These are phyloP conservation scores for Onychomys torridus DNA, from an alignment of 2,797 vertebrate species.

Conservation along the genomic window DNA sequence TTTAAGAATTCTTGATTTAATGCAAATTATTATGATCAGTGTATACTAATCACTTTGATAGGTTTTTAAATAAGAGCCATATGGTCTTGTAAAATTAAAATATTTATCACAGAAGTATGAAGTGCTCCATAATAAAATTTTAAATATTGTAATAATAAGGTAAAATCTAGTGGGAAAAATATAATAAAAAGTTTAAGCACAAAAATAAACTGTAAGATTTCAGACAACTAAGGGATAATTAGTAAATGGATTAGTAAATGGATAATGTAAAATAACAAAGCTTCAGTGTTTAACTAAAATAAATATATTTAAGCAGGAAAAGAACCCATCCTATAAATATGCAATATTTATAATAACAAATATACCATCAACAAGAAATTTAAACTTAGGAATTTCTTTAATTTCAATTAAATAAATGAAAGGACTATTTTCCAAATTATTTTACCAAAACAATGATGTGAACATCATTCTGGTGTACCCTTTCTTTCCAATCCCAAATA, in stretches of 20 bases:
- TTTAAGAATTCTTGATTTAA: constrained; percentile 49
- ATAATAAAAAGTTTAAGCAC: constrained; percentile 17
- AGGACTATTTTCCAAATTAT: constrained; percentile 34
- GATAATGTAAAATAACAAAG: not conserved
- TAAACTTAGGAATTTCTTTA: not conserved
- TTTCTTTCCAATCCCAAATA: constrained; percentile 3
- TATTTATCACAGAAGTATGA: constrained; percentile 41
- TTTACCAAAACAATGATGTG: not conserved
- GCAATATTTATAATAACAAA: constrained; percentile 38
- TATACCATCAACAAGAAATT: constrained; percentile 50
- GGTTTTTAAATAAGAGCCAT: not conserved
- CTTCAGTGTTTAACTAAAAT: not conserved
- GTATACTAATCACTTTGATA: constrained; percentile 1
- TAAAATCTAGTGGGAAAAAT: constrained; percentile 42
- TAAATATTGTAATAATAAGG: constrained; percentile 39
- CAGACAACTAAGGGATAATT: not conserved
- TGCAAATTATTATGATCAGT: constrained; percentile 1
- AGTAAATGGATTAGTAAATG: constrained; percentile 5
- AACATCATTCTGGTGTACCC: not conserved
- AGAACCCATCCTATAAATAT: constrained; percentile 20
- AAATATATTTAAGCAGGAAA: constrained; percentile 23
- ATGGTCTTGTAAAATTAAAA: constrained; percentile 49
- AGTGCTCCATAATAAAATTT: constrained; percentile 12
- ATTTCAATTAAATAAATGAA: constrained; percentile 16
- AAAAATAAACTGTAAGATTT: constrained; percentile 49